Conservation (phyloP, 2,888 invertebrate species). For the Hemicrepidius hirtus region DNA sequence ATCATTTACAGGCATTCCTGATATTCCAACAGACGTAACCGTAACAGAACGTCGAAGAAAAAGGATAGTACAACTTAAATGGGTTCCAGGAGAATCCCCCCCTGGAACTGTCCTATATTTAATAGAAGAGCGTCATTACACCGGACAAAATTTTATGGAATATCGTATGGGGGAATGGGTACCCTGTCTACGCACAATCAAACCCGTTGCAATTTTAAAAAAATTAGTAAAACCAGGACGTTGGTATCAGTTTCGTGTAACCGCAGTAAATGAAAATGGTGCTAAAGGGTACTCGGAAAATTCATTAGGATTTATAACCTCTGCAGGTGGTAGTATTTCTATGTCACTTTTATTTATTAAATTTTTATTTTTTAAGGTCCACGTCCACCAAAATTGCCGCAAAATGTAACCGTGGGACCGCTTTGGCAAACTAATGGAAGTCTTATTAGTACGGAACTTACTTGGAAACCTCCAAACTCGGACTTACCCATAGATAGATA, state of each 20-base stretch:
- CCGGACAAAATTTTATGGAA: constrained; percentile 80
- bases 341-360: neutral
- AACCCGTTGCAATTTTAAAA: constrained; percentile 74
- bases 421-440: constrained; percentile 71
- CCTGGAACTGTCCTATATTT: constrained; percentile 73
- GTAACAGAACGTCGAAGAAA: constrained; percentile 75
- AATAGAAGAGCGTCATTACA: constrained; percentile 82
- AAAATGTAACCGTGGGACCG: constrained; percentile 76
- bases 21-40: constrained; percentile 77
- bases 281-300: constrained; percentile 82
- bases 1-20: constrained; percentile 75
- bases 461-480: constrained; percentile 82
- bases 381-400: constrained; percentile 78
- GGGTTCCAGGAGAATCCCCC: constrained; percentile 65
- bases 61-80: constrained; percentile 71
- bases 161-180: constrained; percentile 80
- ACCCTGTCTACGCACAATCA: constrained; percentile 74
- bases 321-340: constrained; percentile 67
- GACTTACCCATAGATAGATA: constrained; percentile 83
- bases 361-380: constrained; percentile 70
- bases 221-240: constrained; percentile 79
- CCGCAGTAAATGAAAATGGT: constrained; percentile 82
- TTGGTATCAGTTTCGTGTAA: constrained; percentile 88
- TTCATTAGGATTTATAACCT: constrained; percentile 76
- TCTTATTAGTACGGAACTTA: constrained; percentile 77